These are phyloP conservation scores for Anguilla pacifica DNA, from an alignment of 2,797 vertebrate genomes.

Conservation along the genomic window DNA sequence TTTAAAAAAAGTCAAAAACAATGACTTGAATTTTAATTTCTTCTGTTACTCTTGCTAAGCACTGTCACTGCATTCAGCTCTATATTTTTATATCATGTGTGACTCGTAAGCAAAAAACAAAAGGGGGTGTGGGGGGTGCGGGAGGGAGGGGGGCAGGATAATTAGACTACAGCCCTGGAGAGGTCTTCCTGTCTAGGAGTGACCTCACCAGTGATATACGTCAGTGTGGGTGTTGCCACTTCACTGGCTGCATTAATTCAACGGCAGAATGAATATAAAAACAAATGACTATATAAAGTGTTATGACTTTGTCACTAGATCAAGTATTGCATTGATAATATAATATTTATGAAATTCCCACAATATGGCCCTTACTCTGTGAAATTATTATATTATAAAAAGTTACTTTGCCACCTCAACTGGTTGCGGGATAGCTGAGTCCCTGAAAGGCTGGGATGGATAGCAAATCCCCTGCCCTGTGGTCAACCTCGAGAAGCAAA, in stretches of 20 bases:
- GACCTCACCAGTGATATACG: not conserved
- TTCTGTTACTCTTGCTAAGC: too few species aligned
- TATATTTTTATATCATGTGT: too few species aligned
- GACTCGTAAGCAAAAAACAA: too few species aligned
- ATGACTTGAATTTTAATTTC: too few species aligned
- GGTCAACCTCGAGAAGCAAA: constrained; percentile 81
- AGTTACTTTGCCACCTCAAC: constrained; percentile 68
- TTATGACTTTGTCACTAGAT: not conserved
- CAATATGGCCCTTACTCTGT: constrained; percentile 58
- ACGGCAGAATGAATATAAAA: not conserved
- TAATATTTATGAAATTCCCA: constrained; percentile 31
- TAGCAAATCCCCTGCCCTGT: constrained; percentile 80
- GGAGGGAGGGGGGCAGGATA: not conserved
- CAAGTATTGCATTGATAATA: not conserved
- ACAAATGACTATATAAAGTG: not conserved
- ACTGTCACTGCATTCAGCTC: too few species aligned
- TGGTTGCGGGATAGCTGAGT: constrained; percentile 69
- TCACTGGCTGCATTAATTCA: not conserved
- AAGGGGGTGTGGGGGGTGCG: too few species aligned
- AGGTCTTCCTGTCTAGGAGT: not conserved
- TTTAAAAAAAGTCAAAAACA: too few species aligned
- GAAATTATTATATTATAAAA: constrained; percentile 56
- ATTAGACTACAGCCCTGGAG: not conserved
- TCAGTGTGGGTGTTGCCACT: not conserved
- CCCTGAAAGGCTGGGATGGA: constrained; percentile 68